phyloP scores from a whole-genome alignment of 1,140 invertebrate species.

The Drosophila nikananu region DNA sequence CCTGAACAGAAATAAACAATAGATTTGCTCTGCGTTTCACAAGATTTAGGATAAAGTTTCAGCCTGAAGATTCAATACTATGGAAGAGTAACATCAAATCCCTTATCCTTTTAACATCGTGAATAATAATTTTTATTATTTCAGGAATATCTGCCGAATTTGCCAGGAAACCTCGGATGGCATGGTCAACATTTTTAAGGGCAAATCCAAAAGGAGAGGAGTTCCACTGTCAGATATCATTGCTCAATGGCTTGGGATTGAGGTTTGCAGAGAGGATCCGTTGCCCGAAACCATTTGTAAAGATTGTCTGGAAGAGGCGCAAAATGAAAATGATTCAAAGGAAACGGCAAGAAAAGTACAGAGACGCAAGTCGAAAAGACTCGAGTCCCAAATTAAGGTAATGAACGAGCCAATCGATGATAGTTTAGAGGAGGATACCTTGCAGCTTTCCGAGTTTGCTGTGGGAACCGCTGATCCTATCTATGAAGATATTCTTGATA shows the following conservation, averaged over 20 bases:
- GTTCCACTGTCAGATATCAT: not conserved
- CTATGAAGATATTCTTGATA: not conserved
- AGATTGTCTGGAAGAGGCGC: not conserved
- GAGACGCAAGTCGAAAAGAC: not conserved
- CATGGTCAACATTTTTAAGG: not conserved
- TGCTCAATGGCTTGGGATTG: not conserved
- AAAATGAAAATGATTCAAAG: not conserved
- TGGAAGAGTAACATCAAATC: not conserved
- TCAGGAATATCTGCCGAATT: slow-evolving; percentile 1
- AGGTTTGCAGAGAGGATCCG: not conserved
- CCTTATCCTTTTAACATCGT: not conserved
- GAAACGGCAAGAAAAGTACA: no score
- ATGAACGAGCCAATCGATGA: not conserved
- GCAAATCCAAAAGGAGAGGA: not conserved
- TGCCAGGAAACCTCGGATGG: slow-evolving; percentile 2
- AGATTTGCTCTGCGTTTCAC: not conserved
- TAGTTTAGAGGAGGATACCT: not conserved
- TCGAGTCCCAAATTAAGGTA: not conserved
- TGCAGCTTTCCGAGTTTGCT: not conserved
- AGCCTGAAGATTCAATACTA: not conserved
- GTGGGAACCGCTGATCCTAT: not conserved
- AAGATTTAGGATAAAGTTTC: not conserved
- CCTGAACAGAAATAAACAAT: not conserved
- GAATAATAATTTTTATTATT: not conserved
- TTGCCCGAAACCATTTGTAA: not conserved